Percentiles rank a stretch among this genome's conserved stretches.
Evolutionary conservation across 2,888 invertebrate genomes (phyloP).

Genomic region (Himalopsyche kuldschensis): DNA sequence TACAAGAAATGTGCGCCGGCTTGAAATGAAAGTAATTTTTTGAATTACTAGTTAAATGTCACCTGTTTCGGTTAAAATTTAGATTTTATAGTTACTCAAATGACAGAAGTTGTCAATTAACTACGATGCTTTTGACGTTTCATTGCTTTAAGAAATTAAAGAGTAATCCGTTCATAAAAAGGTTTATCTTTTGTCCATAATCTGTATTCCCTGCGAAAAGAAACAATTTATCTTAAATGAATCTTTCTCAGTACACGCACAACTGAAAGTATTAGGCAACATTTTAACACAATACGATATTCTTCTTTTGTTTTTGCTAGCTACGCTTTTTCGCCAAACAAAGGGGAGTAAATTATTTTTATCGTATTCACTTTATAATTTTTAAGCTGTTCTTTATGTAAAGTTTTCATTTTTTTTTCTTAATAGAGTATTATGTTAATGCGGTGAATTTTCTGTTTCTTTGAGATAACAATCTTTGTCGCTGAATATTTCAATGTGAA

Average conservation of each 20-base stretch:
- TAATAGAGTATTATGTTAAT: slow-evolving; percentile 1
- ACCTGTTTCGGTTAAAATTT: background rate
- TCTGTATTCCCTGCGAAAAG: background rate
- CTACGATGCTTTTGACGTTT: background rate
- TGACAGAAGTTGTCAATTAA: background rate
- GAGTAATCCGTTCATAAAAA: background rate
- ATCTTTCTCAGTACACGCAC: slow-evolving; percentile 11
- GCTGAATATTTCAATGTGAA: background rate
- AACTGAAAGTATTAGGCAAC: slow-evolving; percentile 20
- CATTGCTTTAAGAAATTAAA: background rate
- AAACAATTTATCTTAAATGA: slow-evolving; percentile 13
- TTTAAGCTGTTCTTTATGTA: background rate
- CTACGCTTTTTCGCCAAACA: background rate
- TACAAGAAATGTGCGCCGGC: no score
- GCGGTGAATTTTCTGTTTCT: background rate
- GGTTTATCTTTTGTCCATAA: slow-evolving; percentile 1
- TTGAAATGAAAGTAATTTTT: no score
- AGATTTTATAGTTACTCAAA: background rate
- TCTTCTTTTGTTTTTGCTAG: slow-evolving; percentile 1
- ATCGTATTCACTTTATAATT: slow-evolving; percentile 11
- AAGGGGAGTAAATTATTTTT: slow-evolving; percentile 2
- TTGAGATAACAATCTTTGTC: background rate
- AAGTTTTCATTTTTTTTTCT: background rate
- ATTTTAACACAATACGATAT: background rate
- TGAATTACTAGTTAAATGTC: background rate